Conservation (phyloP, 1,140 invertebrate species). For the Ostrea edulis region DNA sequence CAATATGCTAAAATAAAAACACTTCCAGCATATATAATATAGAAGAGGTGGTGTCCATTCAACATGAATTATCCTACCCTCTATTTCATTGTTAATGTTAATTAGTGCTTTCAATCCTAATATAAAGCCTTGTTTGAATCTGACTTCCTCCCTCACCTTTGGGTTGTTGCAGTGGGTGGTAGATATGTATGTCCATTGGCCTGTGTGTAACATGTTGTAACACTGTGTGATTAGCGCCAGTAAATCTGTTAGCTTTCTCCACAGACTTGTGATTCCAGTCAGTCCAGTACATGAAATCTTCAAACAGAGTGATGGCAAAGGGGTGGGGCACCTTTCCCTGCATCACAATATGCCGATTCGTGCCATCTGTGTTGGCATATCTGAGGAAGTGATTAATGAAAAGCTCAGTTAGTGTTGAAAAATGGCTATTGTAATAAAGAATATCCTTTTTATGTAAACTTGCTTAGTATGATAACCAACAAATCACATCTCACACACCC, state of each 20-base stretch:
- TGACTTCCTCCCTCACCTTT: slow-evolving; percentile 57
- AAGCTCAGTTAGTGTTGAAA: too few species aligned
- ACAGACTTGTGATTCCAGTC: slow-evolving; percentile 95
- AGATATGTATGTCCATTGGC: slow-evolving; percentile 95
- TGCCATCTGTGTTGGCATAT: slow-evolving; percentile 90
- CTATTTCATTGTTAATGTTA: too few species aligned
- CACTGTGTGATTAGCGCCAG: slow-evolving; percentile 95
- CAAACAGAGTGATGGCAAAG: slow-evolving; percentile 95
- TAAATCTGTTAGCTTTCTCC: slow-evolving; percentile 97
- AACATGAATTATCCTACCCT: too few species aligned
- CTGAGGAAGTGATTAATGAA: slow-evolving; percentile 49
- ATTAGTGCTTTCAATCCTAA: too few species aligned
- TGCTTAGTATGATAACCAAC: too few species aligned
- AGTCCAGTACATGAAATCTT: slow-evolving; percentile 98
- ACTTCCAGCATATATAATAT: too few species aligned
- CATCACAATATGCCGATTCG: slow-evolving; percentile 84
- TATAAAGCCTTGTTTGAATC: too few species aligned
- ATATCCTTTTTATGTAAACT: too few species aligned
- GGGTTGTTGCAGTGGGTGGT: slow-evolving; percentile 87
- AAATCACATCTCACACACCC: too few species aligned
- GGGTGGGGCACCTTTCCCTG: slow-evolving; percentile 87
- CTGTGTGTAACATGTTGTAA: slow-evolving; percentile 95
- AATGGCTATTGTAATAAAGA: too few species aligned
- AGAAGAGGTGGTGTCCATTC: too few species aligned
- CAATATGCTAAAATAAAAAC: too few species aligned